Percentiles rank a stretch among this genome's conserved stretches.
phyloP scores from a whole-genome alignment of 35 echinoderm and acorn worm genomes.

The Holothuria glaberrima region DNA sequence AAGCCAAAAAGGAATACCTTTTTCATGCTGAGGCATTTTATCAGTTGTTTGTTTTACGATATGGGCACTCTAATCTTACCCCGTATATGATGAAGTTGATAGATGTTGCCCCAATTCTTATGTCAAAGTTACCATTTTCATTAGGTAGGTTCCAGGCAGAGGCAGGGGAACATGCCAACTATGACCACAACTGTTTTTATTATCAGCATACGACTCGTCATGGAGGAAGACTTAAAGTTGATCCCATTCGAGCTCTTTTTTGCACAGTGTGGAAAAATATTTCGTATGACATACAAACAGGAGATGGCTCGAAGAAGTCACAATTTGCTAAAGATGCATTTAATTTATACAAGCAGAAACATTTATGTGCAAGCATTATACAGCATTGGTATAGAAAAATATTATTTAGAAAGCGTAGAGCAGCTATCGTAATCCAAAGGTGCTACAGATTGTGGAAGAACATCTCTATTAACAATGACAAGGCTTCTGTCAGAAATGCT shows the following conservation, averaged over 20 bases:
- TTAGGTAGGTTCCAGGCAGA: constrained; percentile 66
- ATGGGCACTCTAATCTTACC: constrained; percentile 54
- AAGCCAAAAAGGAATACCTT: constrained; percentile 23
- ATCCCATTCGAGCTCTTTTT: constrained; percentile 62
- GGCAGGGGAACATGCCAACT: constrained; percentile 77
- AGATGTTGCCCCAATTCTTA: constrained; percentile 59
- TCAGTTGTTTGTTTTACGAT: constrained; percentile 45
- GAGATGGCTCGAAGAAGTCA: too few relatives aligned
- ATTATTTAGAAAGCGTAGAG: too few relatives aligned
- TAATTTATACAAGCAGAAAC: too few relatives aligned
- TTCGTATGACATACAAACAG: not conserved
- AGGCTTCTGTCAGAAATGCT: too few relatives aligned
- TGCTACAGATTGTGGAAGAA: too few relatives aligned
- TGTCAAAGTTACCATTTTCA: constrained; percentile 46
- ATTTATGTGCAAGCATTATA: too few relatives aligned
- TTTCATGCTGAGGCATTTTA: constrained; percentile 72
- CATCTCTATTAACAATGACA: too few relatives aligned
- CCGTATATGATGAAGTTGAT: constrained; percentile 90
- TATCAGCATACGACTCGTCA: constrained; percentile 75
- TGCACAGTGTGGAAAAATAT: constrained; percentile 47
- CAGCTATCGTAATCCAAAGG: too few relatives aligned
- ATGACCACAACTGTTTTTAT: constrained; percentile 60
- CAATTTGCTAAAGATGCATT: too few relatives aligned
- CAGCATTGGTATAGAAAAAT: too few relatives aligned
- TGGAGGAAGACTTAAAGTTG: constrained; percentile 60